A percentile compares a stretch with the other conserved stretches of the same genome.
Conservation (phyloP, 2,888 invertebrate species). For the Eristalis pertinax region DNA sequence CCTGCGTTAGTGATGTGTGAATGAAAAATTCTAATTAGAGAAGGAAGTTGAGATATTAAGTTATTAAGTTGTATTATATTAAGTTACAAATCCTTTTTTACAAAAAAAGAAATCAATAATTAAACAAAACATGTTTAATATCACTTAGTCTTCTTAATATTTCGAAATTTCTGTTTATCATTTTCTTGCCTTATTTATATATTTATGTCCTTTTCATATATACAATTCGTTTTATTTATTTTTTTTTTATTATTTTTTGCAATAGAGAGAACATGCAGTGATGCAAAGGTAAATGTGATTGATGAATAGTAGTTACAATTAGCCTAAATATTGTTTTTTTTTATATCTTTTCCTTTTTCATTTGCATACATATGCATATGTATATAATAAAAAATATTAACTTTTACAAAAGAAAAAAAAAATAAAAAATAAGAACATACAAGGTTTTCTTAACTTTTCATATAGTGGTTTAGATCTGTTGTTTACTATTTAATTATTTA, state of each 20-base stretch:
- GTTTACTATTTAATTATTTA: conserved; percentile 59
- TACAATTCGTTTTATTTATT: conserved; percentile 56
- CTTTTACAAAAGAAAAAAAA: conserved; percentile 29
- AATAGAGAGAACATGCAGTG: conserved; percentile 66
- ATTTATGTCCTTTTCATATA: conserved; percentile 56
- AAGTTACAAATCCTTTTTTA: conserved; percentile 45
- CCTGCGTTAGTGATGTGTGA: not conserved
- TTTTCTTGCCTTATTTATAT: conserved; percentile 60
- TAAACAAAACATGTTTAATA: conserved; percentile 67
- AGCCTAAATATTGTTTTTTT: conserved; percentile 29
- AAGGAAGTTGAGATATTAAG: conserved; percentile 6
- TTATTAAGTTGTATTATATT: not conserved
- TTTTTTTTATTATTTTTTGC: conserved; percentile 43
- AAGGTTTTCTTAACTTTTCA: conserved; percentile 32
- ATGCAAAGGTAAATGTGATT: conserved; percentile 64
- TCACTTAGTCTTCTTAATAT: conserved; percentile 57
- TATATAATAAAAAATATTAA: conserved; percentile 38
- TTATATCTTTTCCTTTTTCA: conserved; percentile 11
- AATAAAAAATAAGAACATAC: conserved; percentile 25
- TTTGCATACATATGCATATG: conserved; percentile 22
- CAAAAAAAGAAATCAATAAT: conserved; percentile 49
- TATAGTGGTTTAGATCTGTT: conserved; percentile 34
- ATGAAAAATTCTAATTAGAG: conserved; percentile 5
- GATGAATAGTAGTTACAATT: conserved; percentile 48
- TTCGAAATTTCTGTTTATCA: conserved; percentile 66